Conservation (phyloP, 2,888 invertebrate genomes). For the Cheilosia urbana region DNA sequence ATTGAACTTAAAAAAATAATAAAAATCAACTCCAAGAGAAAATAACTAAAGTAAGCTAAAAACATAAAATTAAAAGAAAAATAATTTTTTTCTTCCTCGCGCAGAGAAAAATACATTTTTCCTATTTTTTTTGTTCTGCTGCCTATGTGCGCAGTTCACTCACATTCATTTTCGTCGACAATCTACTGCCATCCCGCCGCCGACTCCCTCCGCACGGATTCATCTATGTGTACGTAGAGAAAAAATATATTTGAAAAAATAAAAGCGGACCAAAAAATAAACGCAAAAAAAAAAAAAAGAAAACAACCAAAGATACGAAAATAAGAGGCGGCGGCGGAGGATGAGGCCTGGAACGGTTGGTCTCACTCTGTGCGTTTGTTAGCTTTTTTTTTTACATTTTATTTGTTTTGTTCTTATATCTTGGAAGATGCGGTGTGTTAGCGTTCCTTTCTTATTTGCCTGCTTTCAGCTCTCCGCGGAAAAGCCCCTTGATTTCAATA, state of each 20-base stretch:
- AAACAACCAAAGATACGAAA: conserved; percentile 50
- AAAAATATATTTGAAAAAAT: conserved; percentile 35
- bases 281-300: background rate
- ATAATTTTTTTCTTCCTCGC: conserved; percentile 10
- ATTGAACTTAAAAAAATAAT: background rate
- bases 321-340: conserved; percentile 46
- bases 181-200: conserved; percentile 37
- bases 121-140: conserved; percentile 21
- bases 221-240: conserved; percentile 20
- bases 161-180: conserved; percentile 43
- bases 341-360: conserved; percentile 48
- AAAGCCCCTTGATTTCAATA: conserved; percentile 48
- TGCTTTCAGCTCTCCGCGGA: conserved; percentile 9
- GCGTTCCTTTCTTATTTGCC: conserved; percentile 41
- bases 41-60: conserved; percentile 17
- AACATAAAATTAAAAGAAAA: conserved; percentile 50
- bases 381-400: conserved; percentile 9
- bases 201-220: conserved; percentile 1
- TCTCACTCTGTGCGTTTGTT: conserved; percentile 34
- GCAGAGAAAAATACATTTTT: conserved; percentile 7
- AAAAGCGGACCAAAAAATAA: conserved; percentile 4
- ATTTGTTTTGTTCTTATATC: conserved; percentile 35
- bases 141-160: conserved; percentile 34
- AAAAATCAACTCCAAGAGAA: conserved; percentile 31
- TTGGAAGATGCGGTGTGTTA: conserved; percentile 30